Base-by-base conservation (phyloP, 2,888 invertebrate species). In the Mesorhabditis sp. region DNA sequence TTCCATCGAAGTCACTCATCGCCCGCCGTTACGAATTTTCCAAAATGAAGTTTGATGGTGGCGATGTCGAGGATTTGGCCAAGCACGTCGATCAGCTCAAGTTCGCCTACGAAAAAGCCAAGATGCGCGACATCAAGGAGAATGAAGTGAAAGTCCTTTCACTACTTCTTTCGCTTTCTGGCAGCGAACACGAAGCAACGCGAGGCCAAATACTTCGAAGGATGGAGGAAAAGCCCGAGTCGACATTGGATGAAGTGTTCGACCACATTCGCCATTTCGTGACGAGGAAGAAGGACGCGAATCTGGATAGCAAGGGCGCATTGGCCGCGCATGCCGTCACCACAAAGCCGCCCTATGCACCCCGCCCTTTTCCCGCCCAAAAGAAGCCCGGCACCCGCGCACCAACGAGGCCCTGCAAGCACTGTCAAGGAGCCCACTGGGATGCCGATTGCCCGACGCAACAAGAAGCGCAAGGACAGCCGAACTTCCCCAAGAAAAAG, bases 391-490 rank as follows among this genome's bases (percentile, higher is more conserved):
- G n/a, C n/a, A n/a, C n/a, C n/a, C 28, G 41, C 42, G 45, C 43
- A 42, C 67, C 62, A 67, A 62, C 63, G 28, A 45, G 45, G 28
- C 70, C 70, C 43, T 70, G 70, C 66, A 44, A 3, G 45, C 61
- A 28, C 13, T 70, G 70, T 42, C 2, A 4, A 6, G 62, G 62
- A 7, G 43, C 66, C 28, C 70, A 70, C 63, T 70, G 70, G 70
- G 42, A 15, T 4, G 62, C 45, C 5, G 66, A 70, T 5, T 70
- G 70, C 70, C 65, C 65, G n/a, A n/a, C n/a, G n/a, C n/a, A n/a
- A n/a, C n/a, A n/a, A n/a, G n/a, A n/a, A n/a, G n/a, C n/a, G n/a
- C n/a, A n/a, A n/a, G n/a, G n/a, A n/a, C n/a, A n/a, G n/a, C n/a
- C n/a, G n/a, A n/a, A n/a, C n/a, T n/a, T n/a, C n/a, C n/a, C n/a